Percentiles rank a stretch among this genome's conserved stretches.
These are phyloP conservation scores for Atethmia centrago DNA, from an alignment of 2,888 invertebrate species.

Conservation along the genomic window DNA sequence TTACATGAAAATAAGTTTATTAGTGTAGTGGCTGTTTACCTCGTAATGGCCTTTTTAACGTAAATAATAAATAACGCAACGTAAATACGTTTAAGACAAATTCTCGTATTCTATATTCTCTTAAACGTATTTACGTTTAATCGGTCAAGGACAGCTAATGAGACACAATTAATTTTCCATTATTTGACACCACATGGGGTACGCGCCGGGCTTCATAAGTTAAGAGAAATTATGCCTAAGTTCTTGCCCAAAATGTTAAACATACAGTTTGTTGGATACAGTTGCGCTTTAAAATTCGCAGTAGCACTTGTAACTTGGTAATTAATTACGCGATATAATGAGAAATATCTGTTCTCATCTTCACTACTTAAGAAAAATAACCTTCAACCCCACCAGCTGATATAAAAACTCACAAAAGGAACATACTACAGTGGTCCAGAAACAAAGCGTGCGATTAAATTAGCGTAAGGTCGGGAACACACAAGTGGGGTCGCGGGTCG, in stretches of 20 bases:
- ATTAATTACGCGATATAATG: neutral
- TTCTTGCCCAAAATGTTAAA: no score
- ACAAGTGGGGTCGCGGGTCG: slow-evolving; percentile 56
- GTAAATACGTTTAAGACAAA: no score
- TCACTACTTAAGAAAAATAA: neutral
- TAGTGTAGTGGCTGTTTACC: neutral
- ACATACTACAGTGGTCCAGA: neutral
- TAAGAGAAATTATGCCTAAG: no score
- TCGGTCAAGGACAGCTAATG: no score
- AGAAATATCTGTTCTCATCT: neutral
- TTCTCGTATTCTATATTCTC: no score
- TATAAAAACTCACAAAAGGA: neutral
- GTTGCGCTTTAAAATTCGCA: neutral
- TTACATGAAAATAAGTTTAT: slow-evolving; percentile 10
- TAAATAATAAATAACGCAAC: no score
- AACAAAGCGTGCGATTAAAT: slow-evolving; percentile 51
- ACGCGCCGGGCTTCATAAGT: no score
- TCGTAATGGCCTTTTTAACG: slow-evolving; percentile 13
- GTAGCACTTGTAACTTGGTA: no score
- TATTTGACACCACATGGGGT: no score
- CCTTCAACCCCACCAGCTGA: neutral
- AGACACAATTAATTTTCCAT: no score
- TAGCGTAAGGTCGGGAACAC: slow-evolving; percentile 54
- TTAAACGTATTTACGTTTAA: no score
- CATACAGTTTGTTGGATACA: neutral